A percentile compares a stretch with the other conserved stretches of the same genome.
These are phyloP conservation scores for Zaprionus africanus DNA, from an alignment of 1,140 invertebrate species.

Conservation along the genomic window DNA sequence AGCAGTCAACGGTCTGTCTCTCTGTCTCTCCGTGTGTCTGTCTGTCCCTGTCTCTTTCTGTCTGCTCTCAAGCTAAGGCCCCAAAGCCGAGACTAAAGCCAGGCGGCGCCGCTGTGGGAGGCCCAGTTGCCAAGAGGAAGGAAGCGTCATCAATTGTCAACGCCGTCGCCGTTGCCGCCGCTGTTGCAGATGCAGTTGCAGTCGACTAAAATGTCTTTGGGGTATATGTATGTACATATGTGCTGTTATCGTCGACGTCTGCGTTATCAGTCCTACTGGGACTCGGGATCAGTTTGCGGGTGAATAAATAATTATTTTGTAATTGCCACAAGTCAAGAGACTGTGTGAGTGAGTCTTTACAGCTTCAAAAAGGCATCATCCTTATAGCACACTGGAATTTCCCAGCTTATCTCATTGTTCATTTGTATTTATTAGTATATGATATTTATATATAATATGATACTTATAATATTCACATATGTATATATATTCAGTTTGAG, in stretches of 20 bases:
- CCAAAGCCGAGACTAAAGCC: neutral
- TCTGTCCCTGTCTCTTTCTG: neutral
- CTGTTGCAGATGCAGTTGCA: constrained; percentile 4
- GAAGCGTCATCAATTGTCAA: constrained; percentile 27
- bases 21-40: neutral
- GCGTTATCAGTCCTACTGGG: neutral
- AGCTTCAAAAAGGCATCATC: neutral
- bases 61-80: neutral
- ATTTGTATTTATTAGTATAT: neutral
- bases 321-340: neutral
- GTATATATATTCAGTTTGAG: no score
- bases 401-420: neutral
- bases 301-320: constrained; percentile 8
- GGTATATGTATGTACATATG: neutral
- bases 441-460: neutral
- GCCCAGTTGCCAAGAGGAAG: constrained; percentile 25
- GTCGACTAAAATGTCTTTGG: neutral
- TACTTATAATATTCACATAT: neutral
- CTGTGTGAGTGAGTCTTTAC: neutral
- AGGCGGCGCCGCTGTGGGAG: constrained; percentile 11
- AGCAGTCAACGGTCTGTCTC: constrained; percentile 10
- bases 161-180: constrained; percentile 11
- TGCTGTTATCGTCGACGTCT: neutral
- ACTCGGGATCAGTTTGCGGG: neutral
- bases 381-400: neutral